Conservation (phyloP, 2,888 invertebrate species). For the Tipula unca region DNA sequence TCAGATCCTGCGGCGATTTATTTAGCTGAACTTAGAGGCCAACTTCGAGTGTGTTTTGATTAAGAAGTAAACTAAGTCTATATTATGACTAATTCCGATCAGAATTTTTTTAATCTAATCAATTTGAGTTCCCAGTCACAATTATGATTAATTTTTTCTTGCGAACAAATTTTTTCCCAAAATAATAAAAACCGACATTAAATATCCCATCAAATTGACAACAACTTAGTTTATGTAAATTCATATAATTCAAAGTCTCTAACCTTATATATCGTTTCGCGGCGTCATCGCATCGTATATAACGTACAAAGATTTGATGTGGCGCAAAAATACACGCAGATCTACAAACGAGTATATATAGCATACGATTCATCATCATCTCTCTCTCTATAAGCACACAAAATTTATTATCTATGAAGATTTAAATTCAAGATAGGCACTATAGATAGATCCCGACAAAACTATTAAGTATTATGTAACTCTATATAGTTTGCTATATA, state of each 20-base stretch:
- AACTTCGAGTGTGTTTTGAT: no score
- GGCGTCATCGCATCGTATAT: background rate
- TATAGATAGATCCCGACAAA: background rate
- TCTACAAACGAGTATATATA: background rate
- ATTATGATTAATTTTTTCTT: background rate
- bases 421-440: background rate
- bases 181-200: background rate
- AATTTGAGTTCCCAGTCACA: background rate
- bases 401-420: background rate
- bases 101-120: background rate
- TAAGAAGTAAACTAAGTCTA: no score
- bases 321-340: background rate
- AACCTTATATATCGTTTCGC: background rate
- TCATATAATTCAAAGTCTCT: background rate
- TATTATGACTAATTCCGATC: background rate
- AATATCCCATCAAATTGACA: background rate
- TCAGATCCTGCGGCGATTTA: no score
- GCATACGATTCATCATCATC: background rate
- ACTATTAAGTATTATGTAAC: background rate
- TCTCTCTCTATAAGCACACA: background rate
- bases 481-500: background rate
- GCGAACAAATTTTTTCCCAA: background rate
- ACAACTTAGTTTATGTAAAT: background rate
- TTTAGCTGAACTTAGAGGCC: no score
- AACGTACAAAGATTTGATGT: background rate